phyloP scores from a whole-genome alignment of 2,113 vertebrate species.

The Dendropsophus ebraccatus region DNA sequence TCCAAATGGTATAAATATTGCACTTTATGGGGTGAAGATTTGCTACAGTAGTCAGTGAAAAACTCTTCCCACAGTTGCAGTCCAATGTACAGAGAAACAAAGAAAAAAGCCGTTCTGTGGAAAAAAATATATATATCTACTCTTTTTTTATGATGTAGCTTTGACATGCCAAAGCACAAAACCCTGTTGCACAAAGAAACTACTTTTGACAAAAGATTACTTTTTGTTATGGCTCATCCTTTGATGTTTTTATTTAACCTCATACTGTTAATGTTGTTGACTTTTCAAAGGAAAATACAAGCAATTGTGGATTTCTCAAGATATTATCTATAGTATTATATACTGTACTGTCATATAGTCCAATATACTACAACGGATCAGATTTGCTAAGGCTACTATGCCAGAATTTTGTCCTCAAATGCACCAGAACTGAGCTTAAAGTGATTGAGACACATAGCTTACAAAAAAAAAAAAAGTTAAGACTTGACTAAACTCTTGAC shows the following conservation, averaged over 20 bases:
- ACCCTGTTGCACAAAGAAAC: constrained; percentile 64
- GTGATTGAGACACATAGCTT: no score
- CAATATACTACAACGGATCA: background rate
- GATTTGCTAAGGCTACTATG: no score
- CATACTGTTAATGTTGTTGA: constrained; percentile 16
- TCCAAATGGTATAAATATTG: background rate
- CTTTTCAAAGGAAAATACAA: constrained; percentile 22
- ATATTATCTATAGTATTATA: background rate
- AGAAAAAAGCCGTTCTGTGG: constrained; percentile 63
- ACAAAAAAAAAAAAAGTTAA: no score
- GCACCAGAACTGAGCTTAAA: no score
- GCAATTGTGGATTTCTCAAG: background rate
- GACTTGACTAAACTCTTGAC: no score
- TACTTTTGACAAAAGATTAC: constrained; percentile 66
- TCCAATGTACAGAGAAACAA: constrained; percentile 63
- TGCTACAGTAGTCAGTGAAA: constrained; percentile 64
- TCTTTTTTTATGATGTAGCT: constrained; percentile 47
- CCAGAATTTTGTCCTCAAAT: no score
- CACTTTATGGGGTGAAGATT: constrained; percentile 11
- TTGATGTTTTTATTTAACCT: constrained; percentile 27
- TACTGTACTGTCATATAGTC: background rate
- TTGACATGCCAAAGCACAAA: constrained; percentile 20
- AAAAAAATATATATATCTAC: constrained; percentile 47
- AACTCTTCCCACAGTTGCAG: constrained; percentile 66
- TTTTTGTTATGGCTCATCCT: constrained; percentile 65